A percentile compares a stretch with the other conserved stretches of the same genome.
These are phyloP conservation scores for Iphiclides podalirius DNA, from an alignment of 2,888 invertebrate species.

Conservation along the genomic window DNA sequence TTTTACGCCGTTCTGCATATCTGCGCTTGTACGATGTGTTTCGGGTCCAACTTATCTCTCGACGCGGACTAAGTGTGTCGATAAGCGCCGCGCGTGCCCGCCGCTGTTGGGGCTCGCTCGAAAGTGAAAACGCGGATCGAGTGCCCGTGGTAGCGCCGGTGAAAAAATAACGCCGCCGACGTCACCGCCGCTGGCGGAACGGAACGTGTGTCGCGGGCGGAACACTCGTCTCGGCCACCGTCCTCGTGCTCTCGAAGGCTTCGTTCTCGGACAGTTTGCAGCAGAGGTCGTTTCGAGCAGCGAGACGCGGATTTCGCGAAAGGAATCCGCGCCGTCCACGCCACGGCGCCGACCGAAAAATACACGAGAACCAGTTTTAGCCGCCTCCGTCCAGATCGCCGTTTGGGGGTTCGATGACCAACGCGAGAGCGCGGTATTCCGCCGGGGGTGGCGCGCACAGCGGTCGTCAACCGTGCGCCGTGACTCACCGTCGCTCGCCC, in stretches of 20 bases:
- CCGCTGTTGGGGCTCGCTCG: conserved; percentile 53
- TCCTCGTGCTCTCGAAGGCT: neutral
- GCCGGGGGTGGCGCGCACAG: conserved; percentile 49
- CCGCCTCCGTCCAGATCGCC: conserved; percentile 69
- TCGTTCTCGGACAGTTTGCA: too few species aligned
- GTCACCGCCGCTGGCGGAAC: neutral
- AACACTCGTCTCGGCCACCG: neutral
- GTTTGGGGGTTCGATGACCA: conserved; percentile 73
- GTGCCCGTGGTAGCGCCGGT: neutral
- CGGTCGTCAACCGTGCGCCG: conserved; percentile 59
- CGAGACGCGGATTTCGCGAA: too few species aligned
- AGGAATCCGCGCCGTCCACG: too few species aligned
- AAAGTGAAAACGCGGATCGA: conserved; percentile 14
- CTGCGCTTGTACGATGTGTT: too few species aligned
- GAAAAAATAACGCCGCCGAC: neutral
- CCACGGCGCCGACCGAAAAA: conserved; percentile 47
- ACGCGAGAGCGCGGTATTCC: conserved; percentile 67
- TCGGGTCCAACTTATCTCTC: too few species aligned
- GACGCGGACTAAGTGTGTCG: too few species aligned
- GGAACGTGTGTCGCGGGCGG: neutral
- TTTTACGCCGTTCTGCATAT: too few species aligned
- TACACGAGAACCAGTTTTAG: conserved; percentile 71
- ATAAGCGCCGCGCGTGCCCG: too few species aligned
- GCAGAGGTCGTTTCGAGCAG: too few species aligned
- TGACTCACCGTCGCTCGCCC: conserved; percentile 64